phyloP scores from a whole-genome alignment of 2,888 invertebrate genomes.

The Seira sanloemensis region DNA sequence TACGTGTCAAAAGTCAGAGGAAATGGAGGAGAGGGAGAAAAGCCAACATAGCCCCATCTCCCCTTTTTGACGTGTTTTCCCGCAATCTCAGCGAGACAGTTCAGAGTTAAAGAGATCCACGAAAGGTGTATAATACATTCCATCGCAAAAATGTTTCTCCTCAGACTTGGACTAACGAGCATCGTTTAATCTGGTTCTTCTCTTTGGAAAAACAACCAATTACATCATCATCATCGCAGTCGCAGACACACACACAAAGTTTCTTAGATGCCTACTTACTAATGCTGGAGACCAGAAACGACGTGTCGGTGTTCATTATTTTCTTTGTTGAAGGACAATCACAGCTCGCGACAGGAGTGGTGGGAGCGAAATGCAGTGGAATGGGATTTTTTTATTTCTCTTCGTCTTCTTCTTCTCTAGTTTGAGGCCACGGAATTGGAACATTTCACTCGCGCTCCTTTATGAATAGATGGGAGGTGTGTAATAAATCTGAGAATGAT shows the following conservation, averaged over 20 bases:
- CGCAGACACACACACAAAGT: too few species aligned
- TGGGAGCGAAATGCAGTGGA: neutral
- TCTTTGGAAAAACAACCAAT: neutral
- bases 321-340: neutral
- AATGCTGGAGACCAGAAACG: neutral
- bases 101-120: neutral
- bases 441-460: neutral
- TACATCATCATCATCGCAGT: neutral
- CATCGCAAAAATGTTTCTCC: neutral
- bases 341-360: neutral
- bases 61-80: neutral
- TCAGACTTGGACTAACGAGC: neutral
- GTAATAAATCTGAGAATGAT: neutral
- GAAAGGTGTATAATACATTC: neutral
- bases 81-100: neutral
- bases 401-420: too few species aligned
- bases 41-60: neutral
- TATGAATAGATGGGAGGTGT: neutral
- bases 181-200: neutral
- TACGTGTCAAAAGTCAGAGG: neutral
- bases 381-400: too few species aligned
- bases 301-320: neutral
- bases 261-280: too few species aligned
- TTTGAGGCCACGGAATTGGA: neutral
- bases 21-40: neutral